phyloP scores from a whole-genome alignment of 2,113 vertebrate genomes.

The Antidorcas marsupialis region DNA sequence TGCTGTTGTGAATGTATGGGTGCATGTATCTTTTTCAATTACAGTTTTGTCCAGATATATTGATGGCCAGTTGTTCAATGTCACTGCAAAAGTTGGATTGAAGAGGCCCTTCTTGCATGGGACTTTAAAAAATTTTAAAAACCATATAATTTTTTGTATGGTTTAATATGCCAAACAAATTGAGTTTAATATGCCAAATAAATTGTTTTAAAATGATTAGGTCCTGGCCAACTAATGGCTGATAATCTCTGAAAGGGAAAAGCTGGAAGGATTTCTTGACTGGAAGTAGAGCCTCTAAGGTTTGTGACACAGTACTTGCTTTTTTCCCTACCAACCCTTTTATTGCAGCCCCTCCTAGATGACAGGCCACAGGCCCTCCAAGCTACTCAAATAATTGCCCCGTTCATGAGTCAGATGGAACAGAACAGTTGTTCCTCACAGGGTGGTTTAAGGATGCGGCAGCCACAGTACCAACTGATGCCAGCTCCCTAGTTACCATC shows the following conservation, averaged over 20 bases:
- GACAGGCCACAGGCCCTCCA: neutral
- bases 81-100: neutral
- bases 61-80: neutral
- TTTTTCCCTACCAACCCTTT: neutral
- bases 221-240: constrained; percentile 21
- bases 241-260: constrained; percentile 42
- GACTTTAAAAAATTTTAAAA: neutral
- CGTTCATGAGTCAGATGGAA: neutral
- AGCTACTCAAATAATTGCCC: constrained; percentile 33
- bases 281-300: constrained; percentile 7
- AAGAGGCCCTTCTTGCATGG: neutral
- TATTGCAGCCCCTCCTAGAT: neutral
- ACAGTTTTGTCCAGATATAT: neutral
- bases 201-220: neutral
- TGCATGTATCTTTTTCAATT: neutral
- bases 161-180: constrained; percentile 31
- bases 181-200: constrained; percentile 23
- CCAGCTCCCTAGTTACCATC: fast-evolving
- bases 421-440: constrained; percentile 27
- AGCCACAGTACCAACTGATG: too few species aligned
- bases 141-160: neutral
- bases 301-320: neutral
- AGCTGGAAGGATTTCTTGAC: neutral
- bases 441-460: constrained; percentile 31
- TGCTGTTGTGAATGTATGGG: neutral